Percentiles rank a stretch among this genome's conserved stretches.
phyloP scores from a whole-genome alignment of 2,113 vertebrate genomes.

The Tenebrosternarchus preto region DNA sequence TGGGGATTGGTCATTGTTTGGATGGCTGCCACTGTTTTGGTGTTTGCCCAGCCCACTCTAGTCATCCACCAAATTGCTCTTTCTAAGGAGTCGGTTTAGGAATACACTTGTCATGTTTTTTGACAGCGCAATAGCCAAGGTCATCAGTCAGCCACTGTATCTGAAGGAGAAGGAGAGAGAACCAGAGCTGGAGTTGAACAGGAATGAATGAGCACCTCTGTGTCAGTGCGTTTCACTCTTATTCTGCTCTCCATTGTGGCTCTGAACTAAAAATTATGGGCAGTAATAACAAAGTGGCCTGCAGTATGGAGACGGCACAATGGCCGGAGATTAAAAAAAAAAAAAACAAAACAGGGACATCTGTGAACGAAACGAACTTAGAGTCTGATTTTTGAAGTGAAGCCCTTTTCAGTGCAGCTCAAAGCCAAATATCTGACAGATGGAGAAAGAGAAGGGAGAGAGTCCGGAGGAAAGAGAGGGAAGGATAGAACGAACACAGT shows the following conservation, averaged over 20 bases:
- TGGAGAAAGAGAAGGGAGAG: constrained; percentile 10
- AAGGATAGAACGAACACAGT: too few species aligned
- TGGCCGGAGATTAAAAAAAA: not conserved
- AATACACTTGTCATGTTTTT: constrained; percentile 39
- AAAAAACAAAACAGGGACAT: constrained; percentile 4
- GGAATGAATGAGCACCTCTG: constrained; percentile 11
- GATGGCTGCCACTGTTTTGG: constrained; percentile 3
- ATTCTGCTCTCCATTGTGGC: not conserved
- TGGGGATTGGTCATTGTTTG: constrained; percentile 31
- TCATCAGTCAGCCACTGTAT: constrained; percentile 52
- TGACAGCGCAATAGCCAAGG: constrained; percentile 43
- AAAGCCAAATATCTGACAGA: constrained; percentile 34
- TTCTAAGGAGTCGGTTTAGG: constrained; percentile 28
- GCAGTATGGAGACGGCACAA: constrained; percentile 22
- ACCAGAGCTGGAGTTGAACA: constrained; percentile 18
- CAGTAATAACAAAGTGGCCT: constrained; percentile 29
- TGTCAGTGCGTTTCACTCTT: constrained; percentile 21
- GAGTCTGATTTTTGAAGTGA: constrained; percentile 15
- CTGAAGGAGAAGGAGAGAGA: constrained; percentile 30
- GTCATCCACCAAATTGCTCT: constrained; percentile 42
- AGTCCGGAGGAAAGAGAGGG: not conserved
- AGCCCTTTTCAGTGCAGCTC: not conserved
- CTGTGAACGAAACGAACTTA: constrained; percentile 21
- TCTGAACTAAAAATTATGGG: constrained; percentile 36
- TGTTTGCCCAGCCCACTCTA: constrained; percentile 29